Evolutionary conservation across 1,140 invertebrate species (phyloP).

Genomic region (Nymphalis io): DNA sequence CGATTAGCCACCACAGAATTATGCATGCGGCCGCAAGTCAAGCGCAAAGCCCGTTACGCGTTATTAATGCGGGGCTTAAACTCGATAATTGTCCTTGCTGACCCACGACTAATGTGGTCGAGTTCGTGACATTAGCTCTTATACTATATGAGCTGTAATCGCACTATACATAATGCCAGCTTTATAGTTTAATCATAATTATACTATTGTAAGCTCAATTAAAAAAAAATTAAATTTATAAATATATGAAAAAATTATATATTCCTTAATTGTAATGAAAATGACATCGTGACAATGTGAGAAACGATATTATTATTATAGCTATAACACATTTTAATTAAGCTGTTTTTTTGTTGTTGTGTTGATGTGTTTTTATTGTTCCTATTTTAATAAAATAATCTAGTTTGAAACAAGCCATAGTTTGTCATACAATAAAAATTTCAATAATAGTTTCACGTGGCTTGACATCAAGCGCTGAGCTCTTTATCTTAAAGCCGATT

Average conservation of each 20-base stretch:
- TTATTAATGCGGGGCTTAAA: conserved; percentile 48
- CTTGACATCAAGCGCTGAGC: conserved; percentile 22
- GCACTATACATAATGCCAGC: background rate
- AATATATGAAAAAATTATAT: too few species aligned
- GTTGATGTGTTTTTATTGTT: too few species aligned
- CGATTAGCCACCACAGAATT: conserved; percentile 48
- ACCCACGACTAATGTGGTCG: conserved; percentile 37
- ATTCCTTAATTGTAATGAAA: too few species aligned
- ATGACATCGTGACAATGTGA: too few species aligned
- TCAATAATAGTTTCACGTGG: conserved; percentile 19
- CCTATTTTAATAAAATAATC: too few species aligned
- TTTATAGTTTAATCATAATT: background rate
- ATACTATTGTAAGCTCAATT: too few species aligned
- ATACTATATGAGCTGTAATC: conserved; percentile 15
- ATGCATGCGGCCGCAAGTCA: conserved; percentile 45
- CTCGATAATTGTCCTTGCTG: conserved; percentile 47
- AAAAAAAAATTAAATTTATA: too few species aligned
- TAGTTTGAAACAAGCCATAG: background rate
- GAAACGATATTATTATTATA: too few species aligned
- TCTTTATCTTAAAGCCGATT: conserved; percentile 23
- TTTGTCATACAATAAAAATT: conserved; percentile 2
- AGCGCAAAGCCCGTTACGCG: conserved; percentile 45
- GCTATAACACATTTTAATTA: too few species aligned
- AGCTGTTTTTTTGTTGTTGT: too few species aligned
- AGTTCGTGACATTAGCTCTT: conserved; percentile 34